phyloP scores from a whole-genome alignment of 2,113 vertebrate genomes.

The Xenotilapia longispinis region DNA sequence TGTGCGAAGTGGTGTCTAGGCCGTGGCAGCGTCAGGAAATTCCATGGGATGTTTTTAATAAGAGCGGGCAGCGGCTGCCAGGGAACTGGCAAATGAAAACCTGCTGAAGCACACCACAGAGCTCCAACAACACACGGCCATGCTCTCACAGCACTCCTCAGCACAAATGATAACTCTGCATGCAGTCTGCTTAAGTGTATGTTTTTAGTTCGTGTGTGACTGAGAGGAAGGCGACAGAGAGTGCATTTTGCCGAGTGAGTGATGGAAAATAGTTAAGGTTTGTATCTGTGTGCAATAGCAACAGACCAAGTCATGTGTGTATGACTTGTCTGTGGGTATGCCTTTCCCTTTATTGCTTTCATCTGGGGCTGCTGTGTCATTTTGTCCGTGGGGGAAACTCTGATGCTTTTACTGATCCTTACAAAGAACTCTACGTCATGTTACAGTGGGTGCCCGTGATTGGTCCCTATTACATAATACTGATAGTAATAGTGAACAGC shows the following conservation, averaged over 20 bases:
- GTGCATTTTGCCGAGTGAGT: neutral
- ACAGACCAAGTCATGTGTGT: neutral
- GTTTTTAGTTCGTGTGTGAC: neutral
- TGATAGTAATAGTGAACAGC: slow-evolving; percentile 25
- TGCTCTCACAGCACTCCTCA: neutral
- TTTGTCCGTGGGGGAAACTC: slow-evolving; percentile 23
- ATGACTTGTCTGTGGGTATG: neutral
- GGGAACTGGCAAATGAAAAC: slow-evolving; percentile 66
- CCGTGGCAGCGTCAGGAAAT: slow-evolving; percentile 67
- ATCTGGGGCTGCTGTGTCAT: slow-evolving; percentile 31
- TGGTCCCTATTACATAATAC: slow-evolving; percentile 21
- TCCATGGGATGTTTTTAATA: slow-evolving; percentile 76
- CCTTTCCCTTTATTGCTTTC: neutral
- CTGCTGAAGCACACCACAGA: slow-evolving; percentile 54
- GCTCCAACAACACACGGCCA: neutral
- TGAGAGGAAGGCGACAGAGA: neutral
- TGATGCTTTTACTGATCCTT: slow-evolving; percentile 22
- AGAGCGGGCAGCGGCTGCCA: slow-evolving; percentile 44
- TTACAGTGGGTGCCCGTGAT: neutral
- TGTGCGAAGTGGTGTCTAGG: slow-evolving; percentile 30
- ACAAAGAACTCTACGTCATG: neutral
- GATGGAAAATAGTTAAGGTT: neutral
- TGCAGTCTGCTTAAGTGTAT: neutral
- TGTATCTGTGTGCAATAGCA: slow-evolving; percentile 20
- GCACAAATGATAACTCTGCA: neutral